Conservation (phyloP, 2,888 invertebrate species). For the Drosophila kambysellisi region DNA sequence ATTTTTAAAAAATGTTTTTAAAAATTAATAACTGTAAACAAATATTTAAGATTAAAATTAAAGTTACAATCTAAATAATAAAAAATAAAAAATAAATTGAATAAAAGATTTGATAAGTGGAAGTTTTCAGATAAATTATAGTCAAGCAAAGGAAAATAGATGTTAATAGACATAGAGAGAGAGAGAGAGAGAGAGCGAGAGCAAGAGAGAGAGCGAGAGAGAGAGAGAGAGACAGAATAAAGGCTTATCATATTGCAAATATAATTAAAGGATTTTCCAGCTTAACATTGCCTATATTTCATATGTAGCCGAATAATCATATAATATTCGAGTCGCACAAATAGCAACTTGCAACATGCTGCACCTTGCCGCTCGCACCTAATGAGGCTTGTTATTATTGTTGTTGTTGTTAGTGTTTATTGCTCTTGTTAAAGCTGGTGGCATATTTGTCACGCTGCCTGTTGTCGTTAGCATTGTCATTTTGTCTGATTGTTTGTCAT, state of each 20-base stretch:
- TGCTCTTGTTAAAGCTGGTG: constrained; percentile 48
- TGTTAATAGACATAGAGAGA: neutral
- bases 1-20: neutral
- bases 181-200: neutral
- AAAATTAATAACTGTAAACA: neutral
- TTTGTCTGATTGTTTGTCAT: constrained; percentile 54
- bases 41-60: neutral
- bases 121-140: neutral
- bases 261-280: neutral
- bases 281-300: too few species aligned
- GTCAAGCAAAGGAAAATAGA: neutral
- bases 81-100: neutral
- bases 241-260: neutral
- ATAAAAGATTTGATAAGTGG: neutral
- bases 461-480: constrained; percentile 54
- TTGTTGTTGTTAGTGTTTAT: constrained; percentile 17
- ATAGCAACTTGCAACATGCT: neutral
- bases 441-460: constrained; percentile 58
- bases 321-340: neutral
- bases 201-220: neutral
- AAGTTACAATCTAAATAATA: neutral
- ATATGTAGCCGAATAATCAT: neutral
- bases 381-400: neutral
- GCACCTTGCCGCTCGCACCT: neutral
- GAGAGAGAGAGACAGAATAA: neutral